phyloP scores from a whole-genome alignment of 2,888 invertebrate genomes.

The Lysandra bellargus region DNA sequence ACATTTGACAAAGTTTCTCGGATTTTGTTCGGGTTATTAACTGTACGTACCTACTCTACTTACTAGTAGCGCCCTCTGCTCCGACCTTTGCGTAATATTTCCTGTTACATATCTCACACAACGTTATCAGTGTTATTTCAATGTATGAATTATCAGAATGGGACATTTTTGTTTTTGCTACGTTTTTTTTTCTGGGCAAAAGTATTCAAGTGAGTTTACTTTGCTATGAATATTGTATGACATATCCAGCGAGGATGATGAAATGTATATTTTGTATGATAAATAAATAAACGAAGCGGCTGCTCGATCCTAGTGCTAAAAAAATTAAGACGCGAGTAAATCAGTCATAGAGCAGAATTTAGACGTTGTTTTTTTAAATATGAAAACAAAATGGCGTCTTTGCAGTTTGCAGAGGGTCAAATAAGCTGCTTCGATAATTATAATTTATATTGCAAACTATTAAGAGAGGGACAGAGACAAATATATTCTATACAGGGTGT shows the following conservation, averaged over 20 bases:
- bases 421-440: neutral
- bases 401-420: neutral
- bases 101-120: neutral
- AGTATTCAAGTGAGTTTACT: neutral
- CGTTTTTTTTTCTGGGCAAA: neutral
- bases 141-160: neutral
- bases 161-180: neutral
- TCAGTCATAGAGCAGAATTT: neutral
- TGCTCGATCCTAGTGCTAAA: neutral
- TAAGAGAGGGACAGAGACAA: neutral
- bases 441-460: neutral
- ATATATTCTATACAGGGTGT: neutral
- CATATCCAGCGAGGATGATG: slow-evolving; percentile 3
- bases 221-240: neutral
- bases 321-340: neutral
- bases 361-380: neutral
- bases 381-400: neutral
- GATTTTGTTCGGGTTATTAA: too few species aligned
- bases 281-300: neutral
- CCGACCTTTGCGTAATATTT: too few species aligned
- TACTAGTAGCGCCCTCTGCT: too few species aligned
- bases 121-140: neutral
- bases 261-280: slow-evolving; percentile 14
- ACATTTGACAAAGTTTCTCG: neutral
- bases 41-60: too few species aligned